These are phyloP conservation scores for Chelonus insularis DNA, from an alignment of 1,140 invertebrate species.

Conservation along the genomic window DNA sequence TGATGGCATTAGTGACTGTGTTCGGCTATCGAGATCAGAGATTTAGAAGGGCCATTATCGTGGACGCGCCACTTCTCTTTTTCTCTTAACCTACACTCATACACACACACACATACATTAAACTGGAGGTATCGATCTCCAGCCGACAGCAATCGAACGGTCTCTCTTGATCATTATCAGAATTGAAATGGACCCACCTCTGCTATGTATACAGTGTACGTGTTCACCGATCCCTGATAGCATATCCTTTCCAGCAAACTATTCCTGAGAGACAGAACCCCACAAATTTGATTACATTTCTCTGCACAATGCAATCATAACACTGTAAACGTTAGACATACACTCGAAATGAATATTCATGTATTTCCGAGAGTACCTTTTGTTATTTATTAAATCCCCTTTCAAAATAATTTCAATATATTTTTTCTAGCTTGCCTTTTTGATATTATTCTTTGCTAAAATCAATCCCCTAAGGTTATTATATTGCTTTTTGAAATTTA, in stretches of 20 bases:
- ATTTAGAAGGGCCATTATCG: conserved; percentile 35
- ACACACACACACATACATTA: neutral
- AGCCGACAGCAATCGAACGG: conserved; percentile 5
- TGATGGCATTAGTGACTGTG: conserved; percentile 23
- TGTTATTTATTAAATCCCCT: neutral
- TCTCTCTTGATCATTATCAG: conserved; percentile 11
- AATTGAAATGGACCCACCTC: conserved; percentile 13
- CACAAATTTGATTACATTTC: conserved; percentile 2
- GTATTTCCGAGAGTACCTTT: neutral
- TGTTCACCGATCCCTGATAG: neutral
- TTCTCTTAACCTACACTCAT: conserved; percentile 1
- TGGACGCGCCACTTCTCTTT: conserved; percentile 21
- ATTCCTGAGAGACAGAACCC: neutral
- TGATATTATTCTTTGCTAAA: no score
- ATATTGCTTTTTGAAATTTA: no score
- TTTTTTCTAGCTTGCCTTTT: no score
- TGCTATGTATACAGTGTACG: neutral
- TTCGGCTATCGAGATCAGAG: conserved; percentile 31
- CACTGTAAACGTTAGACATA: conserved; percentile 1
- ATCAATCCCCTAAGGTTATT: no score
- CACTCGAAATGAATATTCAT: conserved; percentile 6
- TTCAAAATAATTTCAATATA: neutral
- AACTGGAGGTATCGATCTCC: conserved; percentile 26
- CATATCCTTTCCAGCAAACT: neutral
- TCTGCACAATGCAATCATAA: conserved; percentile 7